Percentiles rank a stretch among this genome's conserved stretches.
These are phyloP conservation scores for Agrochola lota DNA, from an alignment of 2,888 invertebrate species.

Conservation along the genomic window DNA sequence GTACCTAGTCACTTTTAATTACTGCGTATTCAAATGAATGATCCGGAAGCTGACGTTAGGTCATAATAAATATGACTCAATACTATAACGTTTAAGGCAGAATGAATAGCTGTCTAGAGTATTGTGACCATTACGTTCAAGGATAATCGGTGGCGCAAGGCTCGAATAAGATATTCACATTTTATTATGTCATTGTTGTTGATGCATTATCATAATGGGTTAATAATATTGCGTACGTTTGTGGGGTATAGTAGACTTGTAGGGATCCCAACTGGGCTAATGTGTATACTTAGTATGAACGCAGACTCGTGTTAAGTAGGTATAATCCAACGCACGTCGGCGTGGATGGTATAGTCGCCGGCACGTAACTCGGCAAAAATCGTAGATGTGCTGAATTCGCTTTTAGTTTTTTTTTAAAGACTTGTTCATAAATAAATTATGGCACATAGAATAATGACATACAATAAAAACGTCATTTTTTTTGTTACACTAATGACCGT, in stretches of 20 bases:
- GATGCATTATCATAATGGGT: slow-evolving; percentile 50
- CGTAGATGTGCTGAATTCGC: too few species aligned
- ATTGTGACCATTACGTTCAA: slow-evolving; percentile 62
- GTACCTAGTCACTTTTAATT: slow-evolving; percentile 28
- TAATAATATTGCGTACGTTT: slow-evolving; percentile 32
- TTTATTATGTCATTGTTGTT: slow-evolving; percentile 64
- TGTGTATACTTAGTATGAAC: not conserved
- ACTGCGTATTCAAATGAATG: slow-evolving; percentile 56
- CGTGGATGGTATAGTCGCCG: too few species aligned
- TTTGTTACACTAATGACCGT: too few species aligned
- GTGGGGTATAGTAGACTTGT: slow-evolving; percentile 22
- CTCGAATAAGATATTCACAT: slow-evolving; percentile 59
- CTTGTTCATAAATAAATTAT: too few species aligned
- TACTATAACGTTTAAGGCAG: slow-evolving; percentile 52
- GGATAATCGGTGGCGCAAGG: slow-evolving; percentile 64
- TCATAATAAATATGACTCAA: slow-evolving; percentile 53
- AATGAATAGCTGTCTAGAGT: slow-evolving; percentile 46
- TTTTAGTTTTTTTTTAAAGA: too few species aligned
- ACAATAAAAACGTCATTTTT: too few species aligned
- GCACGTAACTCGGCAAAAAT: too few species aligned
- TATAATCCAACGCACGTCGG: not conserved
- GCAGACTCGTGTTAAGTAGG: not conserved
- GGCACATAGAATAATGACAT: too few species aligned
- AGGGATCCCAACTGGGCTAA: slow-evolving; percentile 20
- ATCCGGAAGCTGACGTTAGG: slow-evolving; percentile 58